Conservation (phyloP, 2,888 invertebrate genomes). For the Protula sp. region DNA sequence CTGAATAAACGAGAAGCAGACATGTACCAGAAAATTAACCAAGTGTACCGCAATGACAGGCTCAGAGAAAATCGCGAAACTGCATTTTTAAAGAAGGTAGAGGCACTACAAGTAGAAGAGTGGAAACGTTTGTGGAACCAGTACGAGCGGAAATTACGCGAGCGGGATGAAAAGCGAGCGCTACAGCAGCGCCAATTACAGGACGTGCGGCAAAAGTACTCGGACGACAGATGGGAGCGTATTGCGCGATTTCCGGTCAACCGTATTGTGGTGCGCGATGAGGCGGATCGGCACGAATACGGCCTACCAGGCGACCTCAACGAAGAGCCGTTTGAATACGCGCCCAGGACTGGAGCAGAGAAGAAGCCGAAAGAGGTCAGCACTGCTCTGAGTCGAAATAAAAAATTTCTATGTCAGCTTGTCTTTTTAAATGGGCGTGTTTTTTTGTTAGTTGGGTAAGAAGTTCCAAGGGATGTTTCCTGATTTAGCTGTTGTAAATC, state of each 20-base stretch:
- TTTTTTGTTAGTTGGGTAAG: too few relatives aligned
- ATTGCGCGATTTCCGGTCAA: neutral
- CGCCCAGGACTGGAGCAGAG: neutral
- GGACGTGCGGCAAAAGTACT: neutral
- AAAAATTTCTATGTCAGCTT: too few relatives aligned
- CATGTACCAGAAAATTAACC: constrained; percentile 2
- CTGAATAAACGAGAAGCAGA: constrained; percentile 4
- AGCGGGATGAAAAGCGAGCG: neutral
- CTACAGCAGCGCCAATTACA: neutral
- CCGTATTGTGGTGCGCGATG: neutral
- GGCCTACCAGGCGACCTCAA: neutral
- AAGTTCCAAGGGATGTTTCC: too few relatives aligned
- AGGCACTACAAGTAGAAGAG: constrained; percentile 7
- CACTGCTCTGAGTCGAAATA: too few relatives aligned
- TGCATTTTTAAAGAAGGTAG: constrained; percentile 3
- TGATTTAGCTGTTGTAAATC: too few relatives aligned
- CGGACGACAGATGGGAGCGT: neutral
- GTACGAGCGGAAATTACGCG: neutral
- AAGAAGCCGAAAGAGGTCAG: neutral
- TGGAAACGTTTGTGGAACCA: neutral
- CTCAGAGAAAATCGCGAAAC: neutral
- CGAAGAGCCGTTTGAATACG: neutral
- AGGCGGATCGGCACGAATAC: neutral
- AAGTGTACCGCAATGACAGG: constrained; percentile 4
- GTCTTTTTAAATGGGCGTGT: too few relatives aligned